Evolutionary conservation across 2,888 invertebrate species (phyloP).

Genomic region (Automeris io): DNA sequence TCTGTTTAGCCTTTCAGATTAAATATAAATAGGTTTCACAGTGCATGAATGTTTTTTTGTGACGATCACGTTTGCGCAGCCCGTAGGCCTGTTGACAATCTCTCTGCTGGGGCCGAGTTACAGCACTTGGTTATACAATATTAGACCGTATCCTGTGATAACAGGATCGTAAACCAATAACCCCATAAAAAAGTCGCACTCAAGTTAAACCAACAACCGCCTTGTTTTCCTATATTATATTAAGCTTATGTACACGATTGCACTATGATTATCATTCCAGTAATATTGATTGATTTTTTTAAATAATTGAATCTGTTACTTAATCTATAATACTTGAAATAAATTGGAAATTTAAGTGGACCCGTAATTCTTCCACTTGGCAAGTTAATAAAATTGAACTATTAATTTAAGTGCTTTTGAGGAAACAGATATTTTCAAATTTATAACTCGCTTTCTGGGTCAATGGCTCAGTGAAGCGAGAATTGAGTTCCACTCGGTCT

Average conservation of each 20-base stretch:
- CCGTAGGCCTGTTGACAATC: slow-evolving; percentile 43
- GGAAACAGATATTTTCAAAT: slow-evolving; percentile 24
- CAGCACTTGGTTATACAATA: slow-evolving; percentile 26
- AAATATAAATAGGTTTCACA: slow-evolving; percentile 66
- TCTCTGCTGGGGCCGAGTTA: slow-evolving; percentile 32
- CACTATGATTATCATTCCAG: slow-evolving; percentile 4
- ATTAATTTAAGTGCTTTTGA: slow-evolving; percentile 27
- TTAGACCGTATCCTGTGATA: slow-evolving; percentile 30
- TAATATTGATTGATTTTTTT: slow-evolving; percentile 11
- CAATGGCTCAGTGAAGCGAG: slow-evolving; percentile 42
- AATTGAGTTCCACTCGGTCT: slow-evolving; percentile 30
- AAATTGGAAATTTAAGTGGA: slow-evolving; percentile 27
- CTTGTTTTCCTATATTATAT: slow-evolving; percentile 27
- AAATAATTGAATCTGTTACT: neutral
- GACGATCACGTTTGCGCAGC: slow-evolving; percentile 55
- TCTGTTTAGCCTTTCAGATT: slow-evolving; percentile 51
- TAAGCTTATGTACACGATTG: slow-evolving; percentile 23
- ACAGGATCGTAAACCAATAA: slow-evolving; percentile 23
- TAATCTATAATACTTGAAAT: neutral
- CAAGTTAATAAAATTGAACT: slow-evolving; percentile 31
- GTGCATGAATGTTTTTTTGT: slow-evolving; percentile 52
- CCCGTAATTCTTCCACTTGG: slow-evolving; percentile 31
- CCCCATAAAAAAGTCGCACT: slow-evolving; percentile 15
- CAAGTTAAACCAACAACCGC: slow-evolving; percentile 20
- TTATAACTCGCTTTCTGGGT: slow-evolving; percentile 41